phyloP scores from a whole-genome alignment of 35 echinoderm and acorn worm genomes.

The Hemicentrotus pulcherrimus region DNA sequence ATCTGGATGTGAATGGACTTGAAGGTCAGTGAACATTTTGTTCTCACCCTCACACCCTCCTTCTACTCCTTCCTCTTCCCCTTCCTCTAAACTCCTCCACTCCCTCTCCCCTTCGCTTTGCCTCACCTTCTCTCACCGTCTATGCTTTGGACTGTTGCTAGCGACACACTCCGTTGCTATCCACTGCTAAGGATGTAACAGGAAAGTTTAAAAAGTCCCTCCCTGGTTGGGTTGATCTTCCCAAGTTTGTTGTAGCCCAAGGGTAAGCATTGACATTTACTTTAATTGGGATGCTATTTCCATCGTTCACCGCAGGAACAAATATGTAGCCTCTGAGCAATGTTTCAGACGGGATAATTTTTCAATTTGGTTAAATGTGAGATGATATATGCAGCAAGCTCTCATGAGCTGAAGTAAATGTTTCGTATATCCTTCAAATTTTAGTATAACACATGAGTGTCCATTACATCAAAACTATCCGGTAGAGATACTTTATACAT shows the following conservation, averaged over 20 bases:
- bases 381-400: neutral
- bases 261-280: neutral
- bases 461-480: too few species aligned
- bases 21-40: too few species aligned
- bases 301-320: neutral
- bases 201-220: constrained; percentile 9
- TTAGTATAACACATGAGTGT: neutral
- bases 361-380: neutral
- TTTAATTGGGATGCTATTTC: neutral
- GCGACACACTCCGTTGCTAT: neutral
- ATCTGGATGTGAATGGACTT: neutral
- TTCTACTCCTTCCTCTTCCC: neutral
- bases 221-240: neutral
- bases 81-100: neutral
- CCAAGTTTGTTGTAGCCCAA: neutral
- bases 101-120: neutral
- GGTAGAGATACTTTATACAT: too few species aligned
- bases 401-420: neutral
- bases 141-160: neutral
- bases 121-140: neutral
- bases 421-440: neutral
- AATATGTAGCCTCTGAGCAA: neutral
- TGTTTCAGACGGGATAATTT: neutral
- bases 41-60: neutral
- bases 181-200: neutral